Evolutionary conservation across 2,113 vertebrate species (phyloP).

Genomic region (Sitta europaea): DNA sequence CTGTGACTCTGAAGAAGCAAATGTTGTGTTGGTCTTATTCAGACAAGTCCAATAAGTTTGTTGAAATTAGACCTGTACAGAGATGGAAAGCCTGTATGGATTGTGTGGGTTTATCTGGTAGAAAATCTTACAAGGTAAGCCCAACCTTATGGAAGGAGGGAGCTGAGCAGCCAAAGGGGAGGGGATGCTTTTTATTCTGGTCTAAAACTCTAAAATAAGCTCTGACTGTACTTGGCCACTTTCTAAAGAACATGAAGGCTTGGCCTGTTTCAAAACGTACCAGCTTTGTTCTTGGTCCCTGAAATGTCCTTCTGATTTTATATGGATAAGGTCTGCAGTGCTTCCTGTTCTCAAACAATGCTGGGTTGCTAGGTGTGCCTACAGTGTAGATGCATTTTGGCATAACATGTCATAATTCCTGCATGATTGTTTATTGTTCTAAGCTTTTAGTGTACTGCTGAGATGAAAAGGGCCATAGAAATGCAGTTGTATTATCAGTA

Average conservation of each 20-base stretch:
- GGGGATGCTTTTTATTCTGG: background rate
- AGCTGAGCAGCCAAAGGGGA: background rate
- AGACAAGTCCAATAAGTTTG: background rate
- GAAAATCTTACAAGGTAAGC: background rate
- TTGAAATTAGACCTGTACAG: background rate
- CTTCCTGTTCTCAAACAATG: constrained; percentile 13
- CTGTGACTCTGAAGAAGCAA: background rate
- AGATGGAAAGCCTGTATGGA: background rate
- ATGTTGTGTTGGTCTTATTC: background rate
- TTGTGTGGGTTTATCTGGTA: background rate
- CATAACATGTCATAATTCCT: background rate
- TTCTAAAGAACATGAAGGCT: background rate
- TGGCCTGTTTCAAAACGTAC: background rate
- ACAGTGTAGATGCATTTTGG: background rate
- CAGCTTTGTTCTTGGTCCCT: constrained; percentile 33
- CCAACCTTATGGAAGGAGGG: background rate
- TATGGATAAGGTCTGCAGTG: background rate
- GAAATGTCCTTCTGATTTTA: background rate
- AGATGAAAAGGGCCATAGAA: constrained; percentile 54
- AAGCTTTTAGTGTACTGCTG: background rate
- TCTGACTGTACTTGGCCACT: background rate
- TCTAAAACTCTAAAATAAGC: background rate
- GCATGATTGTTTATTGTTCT: constrained; percentile 18
- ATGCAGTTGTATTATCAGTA: background rate
- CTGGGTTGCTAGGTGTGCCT: background rate